Evolutionary conservation across 2,113 vertebrate species (phyloP).

Genomic region (Butorides virescens): DNA sequence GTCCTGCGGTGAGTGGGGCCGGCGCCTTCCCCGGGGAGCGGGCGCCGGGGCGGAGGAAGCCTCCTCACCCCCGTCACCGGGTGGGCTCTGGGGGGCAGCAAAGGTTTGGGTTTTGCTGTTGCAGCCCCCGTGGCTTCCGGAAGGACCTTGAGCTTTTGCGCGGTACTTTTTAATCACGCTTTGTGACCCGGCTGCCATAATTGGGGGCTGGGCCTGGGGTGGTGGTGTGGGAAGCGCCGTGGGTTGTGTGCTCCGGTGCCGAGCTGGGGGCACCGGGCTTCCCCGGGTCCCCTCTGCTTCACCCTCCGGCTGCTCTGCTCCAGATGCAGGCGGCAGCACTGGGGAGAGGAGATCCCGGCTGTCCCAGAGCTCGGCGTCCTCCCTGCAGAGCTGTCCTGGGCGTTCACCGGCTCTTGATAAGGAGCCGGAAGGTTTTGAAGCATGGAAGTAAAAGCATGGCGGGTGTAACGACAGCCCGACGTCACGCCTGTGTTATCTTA

Average conservation of each 20-base stretch:
- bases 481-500: accelerated
- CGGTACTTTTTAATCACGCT: accelerated
- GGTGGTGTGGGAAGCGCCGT: not conserved
- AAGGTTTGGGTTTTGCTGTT: not conserved
- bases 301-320: not conserved
- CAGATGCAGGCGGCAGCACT: not conserved
- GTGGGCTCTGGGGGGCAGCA: not conserved
- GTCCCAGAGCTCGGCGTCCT: not conserved
- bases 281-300: not conserved
- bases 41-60: not conserved
- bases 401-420: accelerated
- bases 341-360: accelerated
- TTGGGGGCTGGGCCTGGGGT: not conserved
- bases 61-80: accelerated
- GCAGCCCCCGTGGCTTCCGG: accelerated
- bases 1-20: slow-evolving; percentile 84
- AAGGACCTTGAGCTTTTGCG: not conserved
- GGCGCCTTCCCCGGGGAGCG: accelerated
- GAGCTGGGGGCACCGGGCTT: not conserved
- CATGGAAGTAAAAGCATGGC: accelerated
- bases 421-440: not conserved
- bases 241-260: accelerated
- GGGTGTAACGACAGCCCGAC: not conserved
- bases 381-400: not conserved
- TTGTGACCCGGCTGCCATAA: not conserved